Conservation (phyloP, 2,888 invertebrate genomes). For the Drosophila imparisetae region DNA sequence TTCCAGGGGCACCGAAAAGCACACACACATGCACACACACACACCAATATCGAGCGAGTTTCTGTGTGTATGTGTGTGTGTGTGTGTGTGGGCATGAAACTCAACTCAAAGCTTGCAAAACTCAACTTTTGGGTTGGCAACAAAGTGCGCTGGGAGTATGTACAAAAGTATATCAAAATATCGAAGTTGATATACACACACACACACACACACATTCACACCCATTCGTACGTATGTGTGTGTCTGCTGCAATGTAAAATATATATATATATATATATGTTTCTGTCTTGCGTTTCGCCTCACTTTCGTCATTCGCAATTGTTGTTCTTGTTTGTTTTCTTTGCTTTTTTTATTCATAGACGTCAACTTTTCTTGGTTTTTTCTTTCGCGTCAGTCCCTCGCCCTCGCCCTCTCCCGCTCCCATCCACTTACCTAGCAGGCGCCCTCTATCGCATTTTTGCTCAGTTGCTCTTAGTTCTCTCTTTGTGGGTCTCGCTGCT, state of each 20-base stretch:
- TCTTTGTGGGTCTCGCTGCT: background rate
- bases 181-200: constrained; percentile 7
- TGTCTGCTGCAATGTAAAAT: constrained; percentile 19
- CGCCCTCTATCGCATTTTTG: constrained; percentile 10
- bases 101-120: constrained; percentile 10
- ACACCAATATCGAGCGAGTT: constrained; percentile 2
- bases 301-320: constrained; percentile 36
- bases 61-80: background rate
- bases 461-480: constrained; percentile 2
- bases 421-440: background rate
- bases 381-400: background rate
- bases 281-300: constrained; percentile 29
- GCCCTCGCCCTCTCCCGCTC: background rate
- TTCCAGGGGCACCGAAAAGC: background rate
- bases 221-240: constrained; percentile 3
- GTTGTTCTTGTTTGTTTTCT: constrained; percentile 16
- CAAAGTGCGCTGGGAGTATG: background rate
- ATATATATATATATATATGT: background rate
- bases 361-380: constrained; percentile 33
- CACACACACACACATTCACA: constrained; percentile 2
- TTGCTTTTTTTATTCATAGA: constrained; percentile 41
- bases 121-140: background rate
- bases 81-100: background rate
- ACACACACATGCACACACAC: background rate
- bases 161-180: constrained; percentile 19